phyloP scores from a whole-genome alignment of 2,113 vertebrate species.

The Grantiella picta region DNA sequence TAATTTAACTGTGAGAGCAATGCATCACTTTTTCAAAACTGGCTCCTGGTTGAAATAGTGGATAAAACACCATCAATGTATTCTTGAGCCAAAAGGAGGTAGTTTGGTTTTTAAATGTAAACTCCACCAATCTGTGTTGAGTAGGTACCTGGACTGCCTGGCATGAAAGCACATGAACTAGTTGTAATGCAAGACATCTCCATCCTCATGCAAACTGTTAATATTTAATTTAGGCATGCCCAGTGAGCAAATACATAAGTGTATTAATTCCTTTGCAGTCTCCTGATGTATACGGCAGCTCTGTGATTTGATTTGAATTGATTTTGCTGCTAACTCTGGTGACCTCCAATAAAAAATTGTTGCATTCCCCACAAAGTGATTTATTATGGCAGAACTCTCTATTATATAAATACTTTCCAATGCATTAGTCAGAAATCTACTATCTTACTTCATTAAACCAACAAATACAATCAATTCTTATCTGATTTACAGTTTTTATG shows the following conservation, averaged over 20 bases:
- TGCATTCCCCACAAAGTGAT: conserved; percentile 36
- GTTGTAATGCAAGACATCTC: not conserved
- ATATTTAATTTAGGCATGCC: conserved; percentile 14
- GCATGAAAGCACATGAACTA: not conserved
- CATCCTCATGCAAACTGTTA: not conserved
- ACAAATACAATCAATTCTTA: conserved; percentile 63
- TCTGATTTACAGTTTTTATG: not conserved
- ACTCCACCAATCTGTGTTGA: not conserved
- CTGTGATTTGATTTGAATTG: conserved; percentile 53
- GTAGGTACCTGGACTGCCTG: not conserved
- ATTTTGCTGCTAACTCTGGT: conserved; percentile 47
- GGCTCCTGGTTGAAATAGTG: not conserved
- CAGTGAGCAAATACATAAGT: not conserved
- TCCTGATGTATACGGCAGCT: conserved; percentile 3
- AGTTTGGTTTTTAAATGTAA: not conserved
- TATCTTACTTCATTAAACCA: conserved; percentile 63
- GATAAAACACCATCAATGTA: not conserved
- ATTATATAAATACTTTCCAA: conserved; percentile 46
- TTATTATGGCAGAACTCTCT: conserved; percentile 26
- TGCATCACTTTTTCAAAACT: not conserved
- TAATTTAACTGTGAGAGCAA: not conserved
- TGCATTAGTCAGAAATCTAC: conserved; percentile 54
- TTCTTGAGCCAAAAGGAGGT: not conserved
- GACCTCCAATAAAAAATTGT: conserved; percentile 51
- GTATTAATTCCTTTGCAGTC: conserved; percentile 20